Conservation (phyloP, 2,888 invertebrate species). For the Agonopterix subpropinquella region DNA sequence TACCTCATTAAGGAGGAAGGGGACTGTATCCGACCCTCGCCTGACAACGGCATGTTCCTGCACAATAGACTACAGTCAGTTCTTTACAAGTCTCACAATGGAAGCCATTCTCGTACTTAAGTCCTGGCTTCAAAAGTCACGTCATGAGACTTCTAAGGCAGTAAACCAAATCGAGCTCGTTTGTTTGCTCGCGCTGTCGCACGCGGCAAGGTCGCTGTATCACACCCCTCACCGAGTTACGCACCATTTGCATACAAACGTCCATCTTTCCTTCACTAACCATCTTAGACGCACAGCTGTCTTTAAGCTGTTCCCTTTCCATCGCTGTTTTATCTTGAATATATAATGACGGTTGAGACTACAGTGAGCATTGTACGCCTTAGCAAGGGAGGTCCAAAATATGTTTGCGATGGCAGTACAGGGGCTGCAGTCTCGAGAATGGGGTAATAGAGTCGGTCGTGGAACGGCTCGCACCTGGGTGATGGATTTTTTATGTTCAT, state of each 20-base stretch:
- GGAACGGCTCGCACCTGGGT: conserved; percentile 11
- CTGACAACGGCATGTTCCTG: no score
- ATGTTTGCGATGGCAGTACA: not conserved
- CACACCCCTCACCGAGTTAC: conserved; percentile 26
- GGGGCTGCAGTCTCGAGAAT: not conserved
- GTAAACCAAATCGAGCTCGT: not conserved
- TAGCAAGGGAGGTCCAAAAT: not conserved
- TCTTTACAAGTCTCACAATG: no score
- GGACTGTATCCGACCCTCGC: no score
- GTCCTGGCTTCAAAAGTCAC: no score
- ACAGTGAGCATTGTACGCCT: not conserved
- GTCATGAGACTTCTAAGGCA: no score
- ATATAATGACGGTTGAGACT: not conserved
- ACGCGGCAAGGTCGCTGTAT: conserved; percentile 20
- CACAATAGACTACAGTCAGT: no score
- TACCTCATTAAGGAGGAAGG: no score
- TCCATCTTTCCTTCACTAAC: conserved; percentile 11
- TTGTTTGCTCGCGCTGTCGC: not conserved
- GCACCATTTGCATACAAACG: conserved; percentile 51
- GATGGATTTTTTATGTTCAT: conserved; percentile 17
- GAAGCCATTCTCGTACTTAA: no score
- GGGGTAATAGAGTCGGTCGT: conserved; percentile 1
- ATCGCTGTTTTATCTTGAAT: conserved; percentile 3
- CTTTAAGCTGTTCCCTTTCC: not conserved
- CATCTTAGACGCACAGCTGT: not conserved